Conservation (phyloP, 1,140 invertebrate genomes). For the Bradysia coprophila region DNA sequence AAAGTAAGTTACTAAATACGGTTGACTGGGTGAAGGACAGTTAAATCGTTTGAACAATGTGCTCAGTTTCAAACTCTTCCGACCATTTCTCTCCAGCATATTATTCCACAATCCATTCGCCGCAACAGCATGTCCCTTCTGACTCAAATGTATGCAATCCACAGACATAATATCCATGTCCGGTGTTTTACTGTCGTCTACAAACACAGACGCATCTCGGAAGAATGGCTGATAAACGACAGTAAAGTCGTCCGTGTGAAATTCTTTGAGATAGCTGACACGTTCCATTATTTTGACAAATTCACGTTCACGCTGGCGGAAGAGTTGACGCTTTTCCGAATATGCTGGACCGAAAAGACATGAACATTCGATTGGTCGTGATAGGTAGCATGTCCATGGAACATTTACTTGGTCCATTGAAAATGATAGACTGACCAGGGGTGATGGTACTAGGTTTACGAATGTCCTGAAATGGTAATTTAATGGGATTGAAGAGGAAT, state of each 20-base stretch:
- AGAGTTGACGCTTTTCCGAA: constrained; percentile 2
- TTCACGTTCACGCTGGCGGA: constrained; percentile 1
- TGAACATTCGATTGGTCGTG: constrained; percentile 21
- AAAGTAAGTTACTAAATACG: constrained; percentile 9
- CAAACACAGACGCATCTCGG: constrained; percentile 19
- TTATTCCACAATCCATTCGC: constrained; percentile 34
- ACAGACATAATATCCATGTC: constrained; percentile 35
- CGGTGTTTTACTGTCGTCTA: constrained; percentile 11
- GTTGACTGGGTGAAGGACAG: constrained; percentile 8
- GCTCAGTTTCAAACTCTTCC: constrained; percentile 7
- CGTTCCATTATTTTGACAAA: constrained; percentile 5
- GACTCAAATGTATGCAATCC: constrained; percentile 48
- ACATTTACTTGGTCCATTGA: constrained; percentile 4
- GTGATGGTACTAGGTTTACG: constrained; percentile 32
- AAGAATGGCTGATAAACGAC: constrained; percentile 33
- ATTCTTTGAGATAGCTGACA: constrained; percentile 2
- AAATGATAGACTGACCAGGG: constrained; percentile 18
- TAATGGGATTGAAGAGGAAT: too few relatives aligned
- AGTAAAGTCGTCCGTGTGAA: constrained; percentile 29
- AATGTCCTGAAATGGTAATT: constrained; percentile 21
- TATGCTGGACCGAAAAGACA: constrained; percentile 22
- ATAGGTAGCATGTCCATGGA: constrained; percentile 14
- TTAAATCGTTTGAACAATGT: constrained; percentile 6
- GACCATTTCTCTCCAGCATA: constrained; percentile 24
- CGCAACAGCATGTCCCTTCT: constrained; percentile 33